Percentiles rank a stretch among this genome's conserved stretches.
phyloP scores from a whole-genome alignment of 2,113 vertebrate genomes.

The Nothocercus nigrocapillus region DNA sequence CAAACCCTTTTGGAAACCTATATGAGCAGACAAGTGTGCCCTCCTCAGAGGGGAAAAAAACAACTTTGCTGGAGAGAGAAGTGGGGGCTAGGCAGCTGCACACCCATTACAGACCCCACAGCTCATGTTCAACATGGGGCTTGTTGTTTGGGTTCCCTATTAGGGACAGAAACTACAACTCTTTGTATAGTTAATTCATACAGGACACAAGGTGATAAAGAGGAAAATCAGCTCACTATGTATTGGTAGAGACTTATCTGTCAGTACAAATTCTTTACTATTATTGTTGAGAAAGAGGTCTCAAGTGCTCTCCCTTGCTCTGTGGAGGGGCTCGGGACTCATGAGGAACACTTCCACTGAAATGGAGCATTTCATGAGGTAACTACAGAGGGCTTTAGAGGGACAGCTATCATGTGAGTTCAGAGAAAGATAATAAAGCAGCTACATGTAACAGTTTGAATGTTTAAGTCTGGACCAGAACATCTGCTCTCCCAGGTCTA shows the following conservation, averaged over 20 bases:
- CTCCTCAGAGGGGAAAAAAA: background rate
- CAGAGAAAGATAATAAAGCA: background rate
- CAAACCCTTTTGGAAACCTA: background rate
- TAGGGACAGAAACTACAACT: background rate
- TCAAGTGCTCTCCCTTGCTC: background rate
- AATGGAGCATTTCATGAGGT: background rate
- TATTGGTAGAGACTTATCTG: background rate
- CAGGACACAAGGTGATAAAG: background rate
- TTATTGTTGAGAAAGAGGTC: background rate
- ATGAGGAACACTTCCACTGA: background rate
- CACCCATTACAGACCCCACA: background rate
- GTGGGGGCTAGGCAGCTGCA: background rate
- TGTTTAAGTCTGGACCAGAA: background rate
- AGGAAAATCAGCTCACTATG: background rate
- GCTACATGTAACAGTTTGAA: background rate
- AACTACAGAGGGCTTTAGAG: background rate
- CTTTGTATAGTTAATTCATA: background rate
- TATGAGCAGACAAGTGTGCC: background rate
- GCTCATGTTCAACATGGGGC: background rate
- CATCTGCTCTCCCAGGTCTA: conserved; percentile 36
- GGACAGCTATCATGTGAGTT: background rate
- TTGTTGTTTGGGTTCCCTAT: background rate
- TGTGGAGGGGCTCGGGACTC: background rate
- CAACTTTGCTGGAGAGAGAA: background rate
- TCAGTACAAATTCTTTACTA: background rate